Conservation (phyloP, 2,797 vertebrate genomes). For the Syngnathus rostellatus region DNA sequence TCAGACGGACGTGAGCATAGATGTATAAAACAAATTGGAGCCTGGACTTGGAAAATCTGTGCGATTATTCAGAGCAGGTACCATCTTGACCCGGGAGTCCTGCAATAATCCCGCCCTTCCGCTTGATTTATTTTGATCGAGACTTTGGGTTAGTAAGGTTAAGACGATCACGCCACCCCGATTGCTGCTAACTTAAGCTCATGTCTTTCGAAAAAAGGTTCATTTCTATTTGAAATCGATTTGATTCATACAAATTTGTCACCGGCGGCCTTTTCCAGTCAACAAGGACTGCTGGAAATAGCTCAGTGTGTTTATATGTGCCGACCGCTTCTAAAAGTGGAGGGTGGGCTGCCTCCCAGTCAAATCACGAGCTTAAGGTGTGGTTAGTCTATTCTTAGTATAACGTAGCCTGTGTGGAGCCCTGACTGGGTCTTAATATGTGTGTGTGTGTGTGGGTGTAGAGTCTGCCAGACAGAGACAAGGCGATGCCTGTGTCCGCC, state of each 20-base stretch:
- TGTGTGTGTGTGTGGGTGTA: not conserved
- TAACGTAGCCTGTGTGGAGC: constrained; percentile 24
- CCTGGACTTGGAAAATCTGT: too few species aligned
- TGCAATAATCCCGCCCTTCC: too few species aligned
- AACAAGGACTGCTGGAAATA: not conserved
- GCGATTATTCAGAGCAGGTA: too few species aligned
- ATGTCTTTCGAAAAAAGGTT: not conserved
- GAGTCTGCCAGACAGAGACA: constrained; percentile 3
- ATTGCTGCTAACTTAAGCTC: not conserved
- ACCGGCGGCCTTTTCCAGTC: not conserved
- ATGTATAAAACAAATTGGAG: too few species aligned
- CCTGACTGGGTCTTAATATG: not conserved
- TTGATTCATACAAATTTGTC: not conserved
- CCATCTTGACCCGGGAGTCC: too few species aligned
- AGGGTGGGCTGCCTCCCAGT: constrained; percentile 7
- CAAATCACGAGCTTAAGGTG: constrained; percentile 9
- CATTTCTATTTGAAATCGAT: not conserved
- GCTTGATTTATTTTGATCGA: too few species aligned
- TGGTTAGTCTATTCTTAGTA: constrained; percentile 46
- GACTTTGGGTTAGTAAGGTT: too few species aligned
- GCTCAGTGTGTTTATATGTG: constrained; percentile 10
- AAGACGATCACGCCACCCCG: not conserved
- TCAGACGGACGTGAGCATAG: too few species aligned
- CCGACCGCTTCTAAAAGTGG: constrained; percentile 3
- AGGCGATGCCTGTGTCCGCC: constrained; percentile 5